Conservation (phyloP, 2,113 vertebrate species). For the Theristicus caerulescens region DNA sequence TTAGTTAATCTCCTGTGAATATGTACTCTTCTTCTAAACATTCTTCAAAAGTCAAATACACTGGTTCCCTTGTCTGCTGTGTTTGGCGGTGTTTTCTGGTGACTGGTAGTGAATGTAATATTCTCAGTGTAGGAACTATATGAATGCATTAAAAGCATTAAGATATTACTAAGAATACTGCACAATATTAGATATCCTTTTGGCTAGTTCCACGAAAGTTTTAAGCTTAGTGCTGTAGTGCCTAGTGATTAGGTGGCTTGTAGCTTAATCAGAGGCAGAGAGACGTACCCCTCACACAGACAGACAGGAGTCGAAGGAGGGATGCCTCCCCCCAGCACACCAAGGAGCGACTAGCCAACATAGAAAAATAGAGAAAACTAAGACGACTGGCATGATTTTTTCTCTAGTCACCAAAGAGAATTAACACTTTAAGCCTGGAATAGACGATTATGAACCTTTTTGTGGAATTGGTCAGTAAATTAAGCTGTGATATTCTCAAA, state of each 20-base stretch:
- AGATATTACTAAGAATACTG: neutral
- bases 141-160: neutral
- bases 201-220: neutral
- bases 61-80: neutral
- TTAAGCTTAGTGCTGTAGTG: neutral
- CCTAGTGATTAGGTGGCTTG: neutral
- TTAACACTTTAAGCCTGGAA: neutral
- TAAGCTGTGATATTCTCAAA: neutral
- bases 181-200: neutral
- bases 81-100: neutral
- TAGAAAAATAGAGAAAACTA: neutral
- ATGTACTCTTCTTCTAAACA: neutral
- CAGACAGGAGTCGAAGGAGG: neutral
- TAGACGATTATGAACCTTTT: neutral
- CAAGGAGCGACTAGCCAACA: accelerated
- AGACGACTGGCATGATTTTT: neutral
- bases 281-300: accelerated
- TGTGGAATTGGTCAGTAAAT: neutral
- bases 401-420: neutral
- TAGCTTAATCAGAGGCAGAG: neutral
- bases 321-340: neutral
- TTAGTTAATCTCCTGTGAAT: neutral
- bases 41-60: neutral
- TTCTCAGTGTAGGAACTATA: neutral
- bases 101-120: neutral